Base-by-base conservation (phyloP, 2,888 invertebrate species). In the Chymomyza fuscimana region DNA sequence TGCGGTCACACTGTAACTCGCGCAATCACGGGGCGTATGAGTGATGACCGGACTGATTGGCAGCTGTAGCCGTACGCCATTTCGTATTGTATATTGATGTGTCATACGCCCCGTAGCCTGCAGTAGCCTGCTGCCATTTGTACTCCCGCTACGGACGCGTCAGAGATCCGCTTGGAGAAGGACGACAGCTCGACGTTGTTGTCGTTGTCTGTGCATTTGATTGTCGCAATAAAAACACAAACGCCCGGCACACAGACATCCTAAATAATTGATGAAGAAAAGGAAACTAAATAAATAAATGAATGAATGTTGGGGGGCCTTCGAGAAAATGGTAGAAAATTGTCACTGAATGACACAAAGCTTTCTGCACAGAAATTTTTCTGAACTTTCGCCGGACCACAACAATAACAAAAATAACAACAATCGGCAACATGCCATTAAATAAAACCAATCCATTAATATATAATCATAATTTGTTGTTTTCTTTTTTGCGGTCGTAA, bases 281-380 rank as follows among this genome's bases (percentile, higher is more conserved):
- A 72, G 84, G 77, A 83, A 87, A 87, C 82, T 87, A 84, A 87
- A 87, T 87, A 82, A 87, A 82, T 82, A 84, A 84, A 87, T 86
- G 80, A 87, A 84, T 77, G 77, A 82, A 83, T 10, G 54, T 1
- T 12, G 5, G 40, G 40, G 10, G 40, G 12, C 12, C 6, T 10
- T 10, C 15, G 16, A 54, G 51, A 56, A 36, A 29, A n/a, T 36
- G 29, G 62, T 61, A 70, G 80, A 76, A 84, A 82, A 84, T 84
- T 84, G 83, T 87, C 83, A 84, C 86, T 78, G 88, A 86, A 87
- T 86, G 83, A 84, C 83, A 84, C 78, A 79, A 76, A 77, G 86
- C 86, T 84, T 86, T 84, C 83, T 73, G 69, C 83, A 79, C 79
- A 80, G 58, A 12, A 25, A 25, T 52, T 75, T 36, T 25, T 65